Base-by-base conservation (phyloP, 2,888 invertebrate species). In the Ophion costatus region DNA sequence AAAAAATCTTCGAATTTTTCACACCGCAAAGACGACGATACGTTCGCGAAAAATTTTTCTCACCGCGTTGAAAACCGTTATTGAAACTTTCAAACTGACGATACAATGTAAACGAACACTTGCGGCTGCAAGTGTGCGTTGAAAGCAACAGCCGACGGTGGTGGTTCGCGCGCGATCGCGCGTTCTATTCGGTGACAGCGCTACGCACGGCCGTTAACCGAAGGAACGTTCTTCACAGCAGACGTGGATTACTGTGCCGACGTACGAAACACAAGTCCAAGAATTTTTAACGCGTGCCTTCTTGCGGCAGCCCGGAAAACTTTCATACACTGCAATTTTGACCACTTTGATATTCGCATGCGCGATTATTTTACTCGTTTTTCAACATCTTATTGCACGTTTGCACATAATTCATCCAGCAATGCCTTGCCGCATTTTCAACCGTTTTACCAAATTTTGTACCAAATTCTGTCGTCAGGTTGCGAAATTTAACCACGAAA, bases 61-160 rank as follows among this genome's bases (percentile, higher is more conserved):
- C 56, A 67, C 63, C 67, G 9, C 51, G 51, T 14, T 42, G 6
- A 85, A 80, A 85, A 29, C 80, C 85, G 85, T 85, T 85, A 33
- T 14, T 64, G 17, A 29, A 73, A 66, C 11, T 67, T 85, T 85
- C 29, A 80, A 85, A 80, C 17, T 76, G 66, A 24, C 71, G 75
- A 76, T 64, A 75, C 22, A 20, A 51, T 7, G 29, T 42, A 63
- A 67, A 76, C 59, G 71, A 17, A 77, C 75, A 83, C 76, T 63
- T 80, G 83, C 66, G 59, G 45, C 71, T 42, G 29, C 17, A 10
- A 24, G 29, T 7, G 38, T 3, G 59, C 59, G 38, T 73, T 56
- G 70, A 70, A 20, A 29, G 1, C 70, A 11, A 70, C 38, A 51
- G 67, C 33, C 29, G 20, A 14, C 7, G 9, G 29, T 33, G 11